A percentile compares a stretch with the other conserved stretches of the same genome.
phyloP scores from a whole-genome alignment of 2,888 invertebrate genomes.

The Myopa testacea region DNA sequence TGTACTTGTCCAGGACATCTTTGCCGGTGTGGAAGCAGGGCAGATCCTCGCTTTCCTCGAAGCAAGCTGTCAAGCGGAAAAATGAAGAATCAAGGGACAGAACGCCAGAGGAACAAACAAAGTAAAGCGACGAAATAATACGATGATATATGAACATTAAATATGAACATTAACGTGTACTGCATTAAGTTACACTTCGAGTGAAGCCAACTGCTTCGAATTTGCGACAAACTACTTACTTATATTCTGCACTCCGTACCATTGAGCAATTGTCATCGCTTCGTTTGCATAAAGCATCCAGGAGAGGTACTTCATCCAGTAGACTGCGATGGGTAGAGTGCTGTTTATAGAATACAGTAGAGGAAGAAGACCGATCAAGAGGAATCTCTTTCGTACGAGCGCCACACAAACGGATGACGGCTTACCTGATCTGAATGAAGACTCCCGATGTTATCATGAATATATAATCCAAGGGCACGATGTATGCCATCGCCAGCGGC shows the following conservation, averaged over 20 bases:
- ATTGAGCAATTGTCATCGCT: constrained; percentile 84
- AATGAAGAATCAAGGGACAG: constrained; percentile 39
- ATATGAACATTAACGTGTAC: background rate
- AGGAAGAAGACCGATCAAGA: background rate
- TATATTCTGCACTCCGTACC: constrained; percentile 76
- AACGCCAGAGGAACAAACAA: background rate
- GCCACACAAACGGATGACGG: no score
- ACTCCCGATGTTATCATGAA: constrained; percentile 90
- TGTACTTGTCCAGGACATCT: constrained; percentile 79
- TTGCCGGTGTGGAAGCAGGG: constrained; percentile 81
- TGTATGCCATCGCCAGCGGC: constrained; percentile 82
- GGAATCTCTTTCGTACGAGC: no score
- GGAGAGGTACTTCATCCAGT: constrained; percentile 84
- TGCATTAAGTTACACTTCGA: background rate
- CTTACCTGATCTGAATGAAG: constrained; percentile 83
- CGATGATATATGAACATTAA: background rate
- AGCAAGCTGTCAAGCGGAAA: constrained; percentile 72
- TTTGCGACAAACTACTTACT: constrained; percentile 54
- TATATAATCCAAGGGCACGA: constrained; percentile 87
- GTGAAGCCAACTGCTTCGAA: background rate
- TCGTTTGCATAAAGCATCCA: constrained; percentile 91
- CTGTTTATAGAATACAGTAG: constrained; percentile 65
- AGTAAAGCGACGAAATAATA: background rate
- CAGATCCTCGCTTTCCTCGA: constrained; percentile 71
- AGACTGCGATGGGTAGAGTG: constrained; percentile 77